Evolutionary conservation across 1,140 invertebrate species (phyloP).

Genomic region (Zaprionus tsacasi): DNA sequence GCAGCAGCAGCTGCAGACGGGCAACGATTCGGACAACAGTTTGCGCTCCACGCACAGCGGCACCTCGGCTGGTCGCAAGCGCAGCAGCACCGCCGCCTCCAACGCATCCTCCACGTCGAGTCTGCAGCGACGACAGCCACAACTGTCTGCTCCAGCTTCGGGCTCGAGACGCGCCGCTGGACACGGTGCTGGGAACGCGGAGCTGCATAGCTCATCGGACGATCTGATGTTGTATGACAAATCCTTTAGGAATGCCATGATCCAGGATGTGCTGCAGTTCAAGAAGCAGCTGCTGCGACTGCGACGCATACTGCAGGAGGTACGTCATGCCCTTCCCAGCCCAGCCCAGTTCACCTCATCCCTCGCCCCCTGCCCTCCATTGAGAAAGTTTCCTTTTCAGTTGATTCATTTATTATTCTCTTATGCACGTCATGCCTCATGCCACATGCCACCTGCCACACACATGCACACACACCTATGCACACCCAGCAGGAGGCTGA

Average conservation of each 20-base stretch:
- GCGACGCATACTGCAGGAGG: slow-evolving; percentile 88
- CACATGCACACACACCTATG: slow-evolving; percentile 32
- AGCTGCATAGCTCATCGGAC: slow-evolving; percentile 83
- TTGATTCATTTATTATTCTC: slow-evolving; percentile 33
- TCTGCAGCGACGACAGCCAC: slow-evolving; percentile 62
- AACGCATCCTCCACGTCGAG: slow-evolving; percentile 75
- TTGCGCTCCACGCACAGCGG: slow-evolving; percentile 68
- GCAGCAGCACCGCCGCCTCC: slow-evolving; percentile 66
- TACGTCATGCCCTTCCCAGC: slow-evolving; percentile 48
- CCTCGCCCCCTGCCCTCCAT: not conserved
- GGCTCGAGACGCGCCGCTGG: slow-evolving; percentile 34
- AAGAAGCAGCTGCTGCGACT: slow-evolving; percentile 89
- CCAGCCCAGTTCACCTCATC: not conserved
- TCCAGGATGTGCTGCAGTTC: slow-evolving; percentile 88
- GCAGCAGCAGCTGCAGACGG: slow-evolving; percentile 46
- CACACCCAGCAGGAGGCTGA: slow-evolving; percentile 55
- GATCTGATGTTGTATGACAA: slow-evolving; percentile 84
- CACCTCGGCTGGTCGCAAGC: slow-evolving; percentile 49
- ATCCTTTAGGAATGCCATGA: slow-evolving; percentile 85
- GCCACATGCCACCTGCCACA: slow-evolving; percentile 21
- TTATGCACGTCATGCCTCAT: slow-evolving; percentile 26
- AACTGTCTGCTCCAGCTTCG: slow-evolving; percentile 10
- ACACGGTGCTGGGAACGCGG: slow-evolving; percentile 42
- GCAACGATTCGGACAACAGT: slow-evolving; percentile 76
- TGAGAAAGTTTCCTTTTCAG: not conserved